Base-by-base conservation (phyloP, 92 coral and sea anemone species). In the Actinostola sp. region DNA sequence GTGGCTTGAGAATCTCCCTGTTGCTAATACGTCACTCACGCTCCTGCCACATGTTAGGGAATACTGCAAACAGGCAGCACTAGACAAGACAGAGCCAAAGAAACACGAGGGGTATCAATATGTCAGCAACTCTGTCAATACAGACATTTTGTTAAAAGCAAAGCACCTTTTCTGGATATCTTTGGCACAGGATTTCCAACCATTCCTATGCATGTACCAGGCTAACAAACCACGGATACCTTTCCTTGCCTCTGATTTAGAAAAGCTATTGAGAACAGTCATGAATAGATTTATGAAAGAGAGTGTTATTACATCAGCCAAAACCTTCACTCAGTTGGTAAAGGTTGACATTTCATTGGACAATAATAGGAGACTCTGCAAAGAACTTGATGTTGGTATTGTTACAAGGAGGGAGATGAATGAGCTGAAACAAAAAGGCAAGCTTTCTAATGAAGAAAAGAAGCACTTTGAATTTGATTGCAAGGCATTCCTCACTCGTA, bases 131-230 rank as follows among this genome's bases (percentile, higher is more conserved):
- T 83, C 84, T 44, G 77, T 74, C 69, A 72, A 75, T 30, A 52
- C 69, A 25, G 84, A 89, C 89, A 86, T 77, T 49, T 70, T 89
- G 73, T 77, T 85, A 55, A 89, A 85, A 51, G 95, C 90, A 15
- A 89, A 89, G 55, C 95, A 85, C 77, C 77, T 69, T 60, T 89
- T 89, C 49, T 85, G 88, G 91, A 89, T 85, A 62, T 77, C 95
- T 60, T 41, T 89, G 55, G 86, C 90, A 35, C 89, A 78, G 71
- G 91, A 86, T 70, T 85, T 89, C 75, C 86, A 79, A 59, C 86
- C 91, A n/a, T 89, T 78, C 72, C 26, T 36, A 26, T 19, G 19
- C 1, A 10, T 70, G 21, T 70, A 70, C 17, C 76, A 70, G 54
- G 52, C 76, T 23, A 48, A 70, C 13, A 53, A 51, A 38, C 86